phyloP scores from a whole-genome alignment of 1,140 invertebrate species.

The Patella vulgata region DNA sequence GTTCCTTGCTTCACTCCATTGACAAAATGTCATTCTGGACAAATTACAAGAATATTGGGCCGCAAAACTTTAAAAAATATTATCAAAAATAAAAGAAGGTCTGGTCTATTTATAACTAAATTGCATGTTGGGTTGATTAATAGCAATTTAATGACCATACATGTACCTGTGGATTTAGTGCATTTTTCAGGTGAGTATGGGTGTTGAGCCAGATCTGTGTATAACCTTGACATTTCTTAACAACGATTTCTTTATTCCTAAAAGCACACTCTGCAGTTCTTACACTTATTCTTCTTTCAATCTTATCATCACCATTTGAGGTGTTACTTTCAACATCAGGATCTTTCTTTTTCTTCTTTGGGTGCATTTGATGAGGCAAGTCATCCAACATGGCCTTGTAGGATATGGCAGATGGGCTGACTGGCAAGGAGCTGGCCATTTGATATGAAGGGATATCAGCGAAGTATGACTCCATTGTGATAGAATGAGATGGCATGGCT shows the following conservation, averaged over 20 bases:
- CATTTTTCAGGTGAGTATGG: conserved; percentile 60
- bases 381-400: conserved; percentile 53
- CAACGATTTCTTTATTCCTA: conserved; percentile 64
- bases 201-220: conserved; percentile 64
- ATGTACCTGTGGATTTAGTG: conserved; percentile 61
- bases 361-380: conserved; percentile 49
- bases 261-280: conserved; percentile 62
- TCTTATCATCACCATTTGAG: conserved; percentile 23
- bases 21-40: too few species aligned
- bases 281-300: conserved; percentile 59
- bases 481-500: not conserved
- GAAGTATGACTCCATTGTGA: conserved; percentile 33
- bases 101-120: too few species aligned
- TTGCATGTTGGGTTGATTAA: too few species aligned
- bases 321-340: conserved; percentile 10
- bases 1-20: too few species aligned
- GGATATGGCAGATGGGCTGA: conserved; percentile 55
- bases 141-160: too few species aligned
- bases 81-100: too few species aligned
- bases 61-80: too few species aligned
- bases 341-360: conserved; percentile 39
- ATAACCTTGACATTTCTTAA: conserved; percentile 62
- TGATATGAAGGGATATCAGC: conserved; percentile 46
- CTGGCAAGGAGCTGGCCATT: conserved; percentile 31
- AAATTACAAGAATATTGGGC: too few species aligned